Conservation (phyloP, 2,888 invertebrate species). For the Ectemnius continuus region DNA sequence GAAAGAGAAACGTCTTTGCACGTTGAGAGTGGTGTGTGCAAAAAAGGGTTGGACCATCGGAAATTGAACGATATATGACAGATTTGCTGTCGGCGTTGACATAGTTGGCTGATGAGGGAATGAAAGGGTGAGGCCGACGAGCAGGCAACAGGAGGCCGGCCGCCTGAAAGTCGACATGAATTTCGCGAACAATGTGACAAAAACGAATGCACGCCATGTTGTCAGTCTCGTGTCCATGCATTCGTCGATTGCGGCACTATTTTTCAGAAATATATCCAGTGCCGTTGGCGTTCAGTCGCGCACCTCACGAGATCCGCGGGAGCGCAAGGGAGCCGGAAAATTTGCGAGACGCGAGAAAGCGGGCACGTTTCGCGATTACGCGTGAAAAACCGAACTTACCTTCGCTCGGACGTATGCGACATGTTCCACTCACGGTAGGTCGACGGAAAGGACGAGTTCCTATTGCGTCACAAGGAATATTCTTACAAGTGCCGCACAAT, state of each 20-base stretch:
- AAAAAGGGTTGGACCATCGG: background rate
- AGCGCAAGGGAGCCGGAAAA: constrained; percentile 9
- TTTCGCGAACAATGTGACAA: constrained; percentile 65
- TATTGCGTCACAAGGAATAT: constrained; percentile 74
- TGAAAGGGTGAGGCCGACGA: too few species aligned
- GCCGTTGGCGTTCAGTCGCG: constrained; percentile 6
- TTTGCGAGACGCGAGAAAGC: constrained; percentile 18
- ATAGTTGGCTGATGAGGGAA: too few species aligned
- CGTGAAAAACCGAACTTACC: constrained; percentile 83
- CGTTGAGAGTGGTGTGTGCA: constrained; percentile 20
- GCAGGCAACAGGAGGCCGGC: too few species aligned
- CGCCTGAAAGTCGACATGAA: constrained; percentile 12
- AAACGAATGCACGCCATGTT: constrained; percentile 80
- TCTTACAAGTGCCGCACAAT: constrained; percentile 60
- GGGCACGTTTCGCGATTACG: constrained; percentile 27
- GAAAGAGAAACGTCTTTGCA: constrained; percentile 48
- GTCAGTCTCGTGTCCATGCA: constrained; percentile 77
- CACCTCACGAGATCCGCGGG: constrained; percentile 6
- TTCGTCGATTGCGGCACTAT: constrained; percentile 59
- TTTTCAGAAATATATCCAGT: constrained; percentile 37
- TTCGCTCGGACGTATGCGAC: constrained; percentile 89
- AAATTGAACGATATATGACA: background rate
- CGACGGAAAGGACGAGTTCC: constrained; percentile 84
- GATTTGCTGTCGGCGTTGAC: background rate
- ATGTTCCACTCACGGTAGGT: constrained; percentile 89